Percentiles rank a stretch among this genome's conserved stretches.
phyloP scores from a whole-genome alignment of 2,888 invertebrate species.

The Ichneumoninae sp. region DNA sequence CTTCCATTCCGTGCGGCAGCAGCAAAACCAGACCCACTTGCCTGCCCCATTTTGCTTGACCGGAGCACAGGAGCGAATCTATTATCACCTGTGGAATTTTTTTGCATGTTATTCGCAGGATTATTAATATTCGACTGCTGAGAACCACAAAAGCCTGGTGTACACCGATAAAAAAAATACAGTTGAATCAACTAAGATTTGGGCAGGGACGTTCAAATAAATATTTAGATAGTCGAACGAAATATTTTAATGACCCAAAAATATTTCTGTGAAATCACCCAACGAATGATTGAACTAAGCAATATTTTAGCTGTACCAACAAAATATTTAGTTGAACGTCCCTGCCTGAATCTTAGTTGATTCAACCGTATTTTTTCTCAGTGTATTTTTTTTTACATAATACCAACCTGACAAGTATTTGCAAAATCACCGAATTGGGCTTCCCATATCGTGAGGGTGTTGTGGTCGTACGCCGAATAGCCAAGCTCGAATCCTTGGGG shows the following conservation, averaged over 20 bases:
- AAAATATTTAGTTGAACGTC: too few relatives aligned
- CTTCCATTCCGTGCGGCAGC: constrained; percentile 94
- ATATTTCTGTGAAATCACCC: too few relatives aligned
- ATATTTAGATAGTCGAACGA: too few relatives aligned
- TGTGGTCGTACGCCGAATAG: constrained; percentile 91
- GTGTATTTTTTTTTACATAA: neutral
- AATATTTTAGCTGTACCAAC: too few relatives aligned
- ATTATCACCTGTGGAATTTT: constrained; percentile 86
- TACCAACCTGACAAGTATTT: constrained; percentile 88
- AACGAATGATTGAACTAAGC: too few relatives aligned
- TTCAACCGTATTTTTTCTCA: too few relatives aligned
- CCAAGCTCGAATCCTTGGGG: constrained; percentile 91
- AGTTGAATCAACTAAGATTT: too few relatives aligned
- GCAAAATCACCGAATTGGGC: constrained; percentile 95
- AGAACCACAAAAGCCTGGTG: neutral
- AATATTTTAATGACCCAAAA: too few relatives aligned
- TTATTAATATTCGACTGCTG: neutral
- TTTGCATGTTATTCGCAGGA: neutral
- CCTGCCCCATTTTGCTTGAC: constrained; percentile 93
- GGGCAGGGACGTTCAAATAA: too few relatives aligned
- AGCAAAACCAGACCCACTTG: constrained; percentile 92
- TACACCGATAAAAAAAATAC: neutral
- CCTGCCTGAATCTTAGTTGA: too few relatives aligned
- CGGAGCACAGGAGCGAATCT: constrained; percentile 88
- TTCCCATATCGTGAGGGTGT: constrained; percentile 92